Base-by-base conservation (phyloP, 2,113 vertebrate species). In the Melanerpes formicivorus region DNA sequence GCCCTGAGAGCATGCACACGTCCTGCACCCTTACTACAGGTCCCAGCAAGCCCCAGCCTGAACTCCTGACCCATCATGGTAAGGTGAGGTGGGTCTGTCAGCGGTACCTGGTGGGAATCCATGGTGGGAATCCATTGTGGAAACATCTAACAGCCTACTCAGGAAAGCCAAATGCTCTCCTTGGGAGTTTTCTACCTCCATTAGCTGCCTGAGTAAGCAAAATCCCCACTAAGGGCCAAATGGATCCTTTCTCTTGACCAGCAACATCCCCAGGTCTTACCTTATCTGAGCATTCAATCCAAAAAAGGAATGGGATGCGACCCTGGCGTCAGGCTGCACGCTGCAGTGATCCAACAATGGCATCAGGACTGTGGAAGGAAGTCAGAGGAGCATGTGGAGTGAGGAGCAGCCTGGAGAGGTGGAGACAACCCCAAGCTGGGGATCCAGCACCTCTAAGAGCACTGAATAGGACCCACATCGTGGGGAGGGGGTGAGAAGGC, bases 311-410 rank as follows among this genome's bases (percentile, higher is more conserved):
- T 99, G 99, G 19, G 97, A 97, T 2, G 97, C 54, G 2, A 99
- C 99, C 2, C 96, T 55, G 26, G 97, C 32, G 1, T 99, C 99
- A 0, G 99, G 98, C 93, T 99, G 98, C 88, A 99, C 98, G 0
- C 98, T 98, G 88, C 99, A 99, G 64, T 96, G 96, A 95, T 99
- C 99, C 92, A 99, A 93, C 67, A 99, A 93, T 0, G 98, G 98
- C 97, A 98, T 98, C 58, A 99, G 98, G 25, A 98, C 99, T 99
- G 97, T 14, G 7, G 93, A 70, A 58, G 78, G 76, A 60, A 82
- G 71, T 25, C 75, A 92, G 32, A 96, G 22, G 37, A 22, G 46
- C 1, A 0, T 12, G 37, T 29, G 14, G 2, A 6, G 14, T 6
- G 11, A 44, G 50, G 16, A 27, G 46, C 60, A 46, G 42, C 4